phyloP scores from a whole-genome alignment of 2,797 vertebrate species.

The Hoplostethus atlanticus region DNA sequence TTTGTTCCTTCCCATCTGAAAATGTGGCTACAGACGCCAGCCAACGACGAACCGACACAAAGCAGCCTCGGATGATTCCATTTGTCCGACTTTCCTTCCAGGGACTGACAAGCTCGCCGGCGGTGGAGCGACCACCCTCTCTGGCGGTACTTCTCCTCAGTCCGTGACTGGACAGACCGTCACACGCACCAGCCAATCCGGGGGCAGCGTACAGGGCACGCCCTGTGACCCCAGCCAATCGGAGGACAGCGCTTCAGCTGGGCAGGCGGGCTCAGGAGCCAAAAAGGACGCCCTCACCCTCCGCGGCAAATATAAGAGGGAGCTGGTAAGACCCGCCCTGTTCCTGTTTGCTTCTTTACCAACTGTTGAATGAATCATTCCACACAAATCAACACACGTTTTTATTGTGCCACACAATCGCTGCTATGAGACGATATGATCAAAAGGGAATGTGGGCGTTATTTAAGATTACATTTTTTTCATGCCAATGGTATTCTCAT shows the following conservation, averaged over 20 bases:
- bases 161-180: constrained; percentile 18
- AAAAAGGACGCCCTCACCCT: constrained; percentile 47
- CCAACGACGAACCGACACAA: too few species aligned
- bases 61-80: too few species aligned
- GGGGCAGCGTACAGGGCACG: constrained; percentile 18
- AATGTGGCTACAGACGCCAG: neutral
- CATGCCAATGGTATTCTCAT: neutral
- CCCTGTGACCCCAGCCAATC: constrained; percentile 54
- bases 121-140: constrained; percentile 17
- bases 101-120: constrained; percentile 44
- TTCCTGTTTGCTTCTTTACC: neutral
- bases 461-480: constrained; percentile 10
- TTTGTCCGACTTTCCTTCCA: constrained; percentile 46
- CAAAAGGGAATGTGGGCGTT: neutral
- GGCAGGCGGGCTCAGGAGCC: constrained; percentile 4
- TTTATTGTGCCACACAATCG: too few species aligned
- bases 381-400: too few species aligned
- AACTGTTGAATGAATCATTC: neutral
- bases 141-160: constrained; percentile 38
- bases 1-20: too few species aligned
- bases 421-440: too few species aligned
- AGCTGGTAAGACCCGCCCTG: constrained; percentile 62
- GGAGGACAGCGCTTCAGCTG: constrained; percentile 19
- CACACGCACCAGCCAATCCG: constrained; percentile 46
- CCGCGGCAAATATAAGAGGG: constrained; percentile 57